These are phyloP conservation scores for Tokudaia muenninki DNA, from an alignment of 2,797 vertebrate genomes.

Conservation along the genomic window DNA sequence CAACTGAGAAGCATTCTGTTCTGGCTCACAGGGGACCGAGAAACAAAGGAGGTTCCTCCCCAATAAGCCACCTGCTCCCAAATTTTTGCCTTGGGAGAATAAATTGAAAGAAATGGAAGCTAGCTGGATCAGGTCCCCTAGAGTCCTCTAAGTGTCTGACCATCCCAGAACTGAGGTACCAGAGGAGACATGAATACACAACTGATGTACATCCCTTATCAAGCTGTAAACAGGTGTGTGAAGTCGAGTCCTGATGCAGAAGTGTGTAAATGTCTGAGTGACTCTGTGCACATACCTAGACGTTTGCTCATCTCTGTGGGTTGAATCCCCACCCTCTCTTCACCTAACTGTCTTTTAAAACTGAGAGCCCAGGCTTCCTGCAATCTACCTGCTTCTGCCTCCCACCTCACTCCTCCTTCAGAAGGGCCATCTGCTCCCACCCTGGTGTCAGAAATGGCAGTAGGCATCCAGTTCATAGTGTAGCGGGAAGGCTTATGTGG, in stretches of 20 bases:
- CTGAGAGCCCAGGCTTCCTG: background rate
- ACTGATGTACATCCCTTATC: no score
- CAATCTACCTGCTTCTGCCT: background rate
- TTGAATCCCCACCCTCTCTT: background rate
- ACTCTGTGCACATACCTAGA: background rate
- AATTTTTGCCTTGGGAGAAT: background rate
- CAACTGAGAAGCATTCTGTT: background rate
- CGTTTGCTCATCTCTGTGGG: background rate
- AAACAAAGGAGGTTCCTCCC: background rate
- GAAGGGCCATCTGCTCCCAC: background rate
- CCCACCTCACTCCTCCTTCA: background rate
- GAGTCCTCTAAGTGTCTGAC: background rate
- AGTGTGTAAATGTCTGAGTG: no score
- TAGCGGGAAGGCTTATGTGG: background rate
- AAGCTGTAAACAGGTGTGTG: accelerated
- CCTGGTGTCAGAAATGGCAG: background rate
- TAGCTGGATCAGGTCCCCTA: accelerated
- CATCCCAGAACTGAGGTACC: background rate
- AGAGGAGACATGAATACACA: background rate
- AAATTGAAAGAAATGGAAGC: background rate
- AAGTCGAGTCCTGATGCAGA: background rate
- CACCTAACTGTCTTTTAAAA: background rate
- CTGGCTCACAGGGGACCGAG: background rate
- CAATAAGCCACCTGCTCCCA: background rate
- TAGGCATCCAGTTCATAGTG: background rate